Evolutionary conservation across 2,797 vertebrate genomes (phyloP), one percentile per base, ranked within the genome.

Genomic region (Alectoris magna): DNA sequence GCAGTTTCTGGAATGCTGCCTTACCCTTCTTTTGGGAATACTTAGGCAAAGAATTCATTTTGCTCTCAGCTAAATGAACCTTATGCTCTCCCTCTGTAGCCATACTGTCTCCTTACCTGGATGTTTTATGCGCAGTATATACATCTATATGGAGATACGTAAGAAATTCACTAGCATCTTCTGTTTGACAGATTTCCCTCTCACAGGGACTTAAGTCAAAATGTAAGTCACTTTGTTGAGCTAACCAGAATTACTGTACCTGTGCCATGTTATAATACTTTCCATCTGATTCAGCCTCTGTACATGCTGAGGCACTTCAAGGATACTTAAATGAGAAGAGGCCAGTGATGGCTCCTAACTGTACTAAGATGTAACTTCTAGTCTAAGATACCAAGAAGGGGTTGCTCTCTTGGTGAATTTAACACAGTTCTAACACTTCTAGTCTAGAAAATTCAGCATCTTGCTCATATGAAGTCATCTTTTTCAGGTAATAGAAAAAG

Each of bases 21-120:
- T 96, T 96, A 78, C 49, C 86, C 82, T 94, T 93, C 96, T 96
- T 96, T 96, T 84, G 96, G 96, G 95, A 97, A 97, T 94, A 94
- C 72, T 94, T 91, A 95, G 88, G 93, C 87, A 97, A 97, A 96
- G 95, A 97, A 97, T 97, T 97, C 82, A 95, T 97, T 97, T 96
- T 95, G 74, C 80, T 97, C 39, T 96, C 82, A 92, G 95, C 90
- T 93, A 96, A 96, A 94, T 92, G 95, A 97, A 96, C 55, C 82
- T 94, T 87, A 90, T 87, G 56, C 72, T 88, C 48, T 92, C 95
- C 80, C 89, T 96, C 80, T 96, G 75, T 84, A 95, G 72, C 84
- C 93, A 88, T 41, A 38, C 72, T 84, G 85, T 94, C 72, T 95
- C 80, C 86, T 81, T 83, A 72, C 76, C 82, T 85, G 80, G 46